Base-by-base conservation (phyloP, 53 echinoderm and acorn worm species). In the Paracentrotus lividus region DNA sequence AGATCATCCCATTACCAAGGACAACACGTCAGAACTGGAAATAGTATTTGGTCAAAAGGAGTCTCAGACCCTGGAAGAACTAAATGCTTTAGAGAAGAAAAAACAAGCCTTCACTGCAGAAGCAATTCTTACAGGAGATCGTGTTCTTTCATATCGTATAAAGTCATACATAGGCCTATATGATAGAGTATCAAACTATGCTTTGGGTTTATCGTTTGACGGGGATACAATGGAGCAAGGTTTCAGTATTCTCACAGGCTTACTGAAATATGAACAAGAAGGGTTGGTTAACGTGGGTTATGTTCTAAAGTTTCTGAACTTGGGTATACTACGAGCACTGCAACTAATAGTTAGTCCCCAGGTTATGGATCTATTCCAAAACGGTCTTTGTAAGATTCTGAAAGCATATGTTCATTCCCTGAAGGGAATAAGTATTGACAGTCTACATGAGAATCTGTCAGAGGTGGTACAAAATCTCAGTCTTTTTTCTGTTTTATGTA, bases 81-180 rank as follows among this genome's bases (percentile, higher is more conserved):
- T n/a, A 9, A 84, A 45, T 16, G 7, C 1, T 4, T 24, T 84
- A 12, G 15, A 38, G 4, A 45, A 6, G 16, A n/a, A 49, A 9
- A 24, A 49, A 8, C 10, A 84, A n/a, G 49, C 31, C 16, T 14
- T 44, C 6, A 42, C 7, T 23, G 49, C 23, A 7, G 44, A 84
- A 38, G 84, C 45, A 33, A 24, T 85, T 27, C 53, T 85, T 15
- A 31, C 42, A 49, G 85, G 51, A 20, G 85, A 52, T 85, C 85
- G 53, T 32, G 38, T 85, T 29, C 32, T 85, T 9, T 53, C 85
- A 8, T 4, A 49, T 1, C 1, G 23, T 27, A 6, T 85, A 53
- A 85, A 85, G 85, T 2, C 15, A 31, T 23, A 52, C 6, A n/a
- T n/a, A n/a, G 20, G 12, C 32, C 2, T 85, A 0, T 85, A 85